Conservation (phyloP, 2,113 vertebrate genomes). For the Aldabrachelys gigantea region DNA sequence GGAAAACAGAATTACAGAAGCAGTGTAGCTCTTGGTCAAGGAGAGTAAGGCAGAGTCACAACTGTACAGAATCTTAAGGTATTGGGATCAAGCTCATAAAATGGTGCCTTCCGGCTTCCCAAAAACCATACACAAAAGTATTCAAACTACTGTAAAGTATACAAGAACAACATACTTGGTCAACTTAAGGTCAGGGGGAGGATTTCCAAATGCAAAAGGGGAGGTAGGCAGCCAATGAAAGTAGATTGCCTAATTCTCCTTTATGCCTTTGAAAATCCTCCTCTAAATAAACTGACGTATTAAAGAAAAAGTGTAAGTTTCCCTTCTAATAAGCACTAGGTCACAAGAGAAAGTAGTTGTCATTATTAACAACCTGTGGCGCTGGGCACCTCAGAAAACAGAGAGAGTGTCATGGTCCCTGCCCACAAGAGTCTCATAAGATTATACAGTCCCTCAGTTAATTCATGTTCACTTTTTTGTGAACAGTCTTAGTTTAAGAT, state of each 20-base stretch:
- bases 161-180: neutral
- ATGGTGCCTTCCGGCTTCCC: neutral
- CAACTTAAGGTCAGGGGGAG: neutral
- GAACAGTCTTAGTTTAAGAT: constrained; percentile 8
- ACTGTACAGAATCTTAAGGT: neutral
- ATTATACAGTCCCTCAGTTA: neutral
- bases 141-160: neutral
- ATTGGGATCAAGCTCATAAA: neutral
- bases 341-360: neutral
- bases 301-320: neutral
- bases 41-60: neutral
- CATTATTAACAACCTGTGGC: neutral
- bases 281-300: neutral
- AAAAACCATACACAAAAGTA: neutral
- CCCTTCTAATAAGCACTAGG: neutral
- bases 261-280: neutral
- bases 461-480: neutral
- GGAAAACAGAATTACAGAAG: neutral
- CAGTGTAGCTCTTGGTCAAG: neutral
- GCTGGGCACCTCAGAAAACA: neutral
- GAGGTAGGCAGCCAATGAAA: neutral
- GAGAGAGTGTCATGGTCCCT: neutral
- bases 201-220: neutral
- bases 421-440: neutral
- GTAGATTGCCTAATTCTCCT: neutral